phyloP scores from a whole-genome alignment of 2,888 invertebrate species.

The Coremacera marginata region DNA sequence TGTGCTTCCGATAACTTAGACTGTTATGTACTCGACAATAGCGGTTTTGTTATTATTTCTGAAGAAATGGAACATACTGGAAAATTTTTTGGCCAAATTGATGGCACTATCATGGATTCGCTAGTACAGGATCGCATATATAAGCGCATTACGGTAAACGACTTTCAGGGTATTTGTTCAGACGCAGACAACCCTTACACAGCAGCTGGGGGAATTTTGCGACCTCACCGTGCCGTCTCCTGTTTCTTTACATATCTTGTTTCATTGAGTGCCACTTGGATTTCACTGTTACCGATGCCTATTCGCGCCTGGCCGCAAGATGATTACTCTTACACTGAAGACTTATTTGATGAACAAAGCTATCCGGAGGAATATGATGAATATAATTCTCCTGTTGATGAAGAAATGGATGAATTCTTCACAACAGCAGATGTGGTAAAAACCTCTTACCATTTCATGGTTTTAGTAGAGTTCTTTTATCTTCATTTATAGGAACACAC shows the following conservation, averaged over 20 bases:
- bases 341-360: slow-evolving; percentile 63
- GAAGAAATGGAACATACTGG: slow-evolving; percentile 90
- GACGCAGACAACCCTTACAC: slow-evolving; percentile 74
- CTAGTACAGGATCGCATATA: slow-evolving; percentile 91
- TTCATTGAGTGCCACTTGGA: slow-evolving; percentile 63
- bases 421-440: slow-evolving; percentile 67
- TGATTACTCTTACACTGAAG: slow-evolving; percentile 65
- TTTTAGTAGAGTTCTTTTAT: background rate
- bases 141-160: slow-evolving; percentile 87
- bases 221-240: slow-evolving; percentile 60
- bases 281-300: slow-evolving; percentile 63
- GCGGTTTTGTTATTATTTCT: slow-evolving; percentile 92
- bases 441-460: background rate
- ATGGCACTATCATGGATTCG: slow-evolving; percentile 94
- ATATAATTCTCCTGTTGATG: slow-evolving; percentile 64
- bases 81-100: slow-evolving; percentile 93
- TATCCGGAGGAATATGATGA: slow-evolving; percentile 68
- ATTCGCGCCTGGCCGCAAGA: slow-evolving; percentile 67
- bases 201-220: slow-evolving; percentile 62
- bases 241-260: slow-evolving; percentile 65
- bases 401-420: slow-evolving; percentile 65
- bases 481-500: slow-evolving; percentile 60
- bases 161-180: slow-evolving; percentile 90
- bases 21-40: slow-evolving; percentile 94
- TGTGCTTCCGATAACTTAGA: slow-evolving; percentile 89